Base-by-base conservation (phyloP, 2,888 invertebrate species). In the Cartodere bifasciata region DNA sequence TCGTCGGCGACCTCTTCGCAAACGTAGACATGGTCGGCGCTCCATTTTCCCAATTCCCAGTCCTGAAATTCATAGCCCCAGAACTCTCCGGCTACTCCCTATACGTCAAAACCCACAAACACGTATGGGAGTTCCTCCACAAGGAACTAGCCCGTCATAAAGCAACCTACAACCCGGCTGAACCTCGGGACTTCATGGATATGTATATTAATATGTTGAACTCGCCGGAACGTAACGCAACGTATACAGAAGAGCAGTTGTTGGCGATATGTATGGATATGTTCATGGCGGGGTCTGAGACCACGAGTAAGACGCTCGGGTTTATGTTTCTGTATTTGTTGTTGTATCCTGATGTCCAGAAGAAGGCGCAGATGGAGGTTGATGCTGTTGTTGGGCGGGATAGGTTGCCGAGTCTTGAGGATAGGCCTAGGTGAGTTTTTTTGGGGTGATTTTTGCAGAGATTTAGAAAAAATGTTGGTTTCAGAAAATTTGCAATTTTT, bases 281-380 rank as follows among this genome's bases (percentile, higher is more conserved):
- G 68, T 87, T 87, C 46, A 74, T 86, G 67, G 87, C 86, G 13
- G 87, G 86, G 1, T 81, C 85, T 0, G 87, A 87, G 59, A 87
- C 87, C 0, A 85, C 86, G 0, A 77, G 74, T 29, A 85, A 86
- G 52, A 74, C 77, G 16, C 62, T 86, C 47, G 75, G 78, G 15
- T 85, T 85, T 49, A 72, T 76, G 35, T 81, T 86, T 44, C 64
- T 83, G 40, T 77, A 83, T 48, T 53, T 87, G 43, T 67, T 83
- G 4, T 60, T 77, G 11, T 68, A 78, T 45, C 81, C 76, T 12
- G 67, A 74, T 2, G 72, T 85, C 1, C 85, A 86, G 49, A 67
- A 56, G 41, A 79, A 74, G 47, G 82, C 81, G 0, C 83, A 79
- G 44, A 70, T 71, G 30, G 86, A 87, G 61, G 79, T 87, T 26